phyloP scores from a whole-genome alignment of 1,140 invertebrate species.

The Condylostylus longicornis region DNA sequence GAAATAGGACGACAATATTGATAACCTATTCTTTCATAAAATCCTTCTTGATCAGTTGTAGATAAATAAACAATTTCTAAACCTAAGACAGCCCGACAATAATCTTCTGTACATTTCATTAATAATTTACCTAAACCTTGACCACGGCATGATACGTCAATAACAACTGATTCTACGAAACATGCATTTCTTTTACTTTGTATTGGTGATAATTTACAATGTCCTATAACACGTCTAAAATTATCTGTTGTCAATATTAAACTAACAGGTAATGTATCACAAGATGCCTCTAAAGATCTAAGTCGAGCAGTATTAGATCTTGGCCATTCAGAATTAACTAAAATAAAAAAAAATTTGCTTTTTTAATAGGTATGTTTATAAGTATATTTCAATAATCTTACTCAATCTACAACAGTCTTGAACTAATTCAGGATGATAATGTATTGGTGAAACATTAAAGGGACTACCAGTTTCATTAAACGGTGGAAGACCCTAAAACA shows the following conservation, averaged over 20 bases:
- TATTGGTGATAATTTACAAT: conserved; percentile 56
- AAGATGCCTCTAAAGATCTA: conserved; percentile 49
- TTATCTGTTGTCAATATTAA: conserved; percentile 46
- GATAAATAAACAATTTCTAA: conserved; percentile 53
- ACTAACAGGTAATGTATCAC: conserved; percentile 53
- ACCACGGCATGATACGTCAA: conserved; percentile 47
- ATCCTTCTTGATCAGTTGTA: conserved; percentile 59
- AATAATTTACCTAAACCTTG: conserved; percentile 55
- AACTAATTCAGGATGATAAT: conserved; percentile 49
- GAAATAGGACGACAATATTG: conserved; percentile 48
- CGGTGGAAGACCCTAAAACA: conserved; percentile 32
- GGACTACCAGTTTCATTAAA: conserved; percentile 30
- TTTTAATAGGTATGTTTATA: neutral
- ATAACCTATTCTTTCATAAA: conserved; percentile 63
- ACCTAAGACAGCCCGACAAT: conserved; percentile 41
- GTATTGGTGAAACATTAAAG: conserved; percentile 45
- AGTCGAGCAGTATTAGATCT: conserved; percentile 57
- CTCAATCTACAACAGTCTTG: neutral
- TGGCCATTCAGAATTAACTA: conserved; percentile 69
- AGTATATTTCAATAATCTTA: neutral
- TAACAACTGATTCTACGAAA: conserved; percentile 63
- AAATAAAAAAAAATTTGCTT: conserved; percentile 43
- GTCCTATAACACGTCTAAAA: conserved; percentile 44
- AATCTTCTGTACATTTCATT: conserved; percentile 52
- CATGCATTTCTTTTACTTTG: conserved; percentile 47